These are phyloP conservation scores for Netelia melanura DNA, from an alignment of 2,888 invertebrate species.

Conservation along the genomic window DNA sequence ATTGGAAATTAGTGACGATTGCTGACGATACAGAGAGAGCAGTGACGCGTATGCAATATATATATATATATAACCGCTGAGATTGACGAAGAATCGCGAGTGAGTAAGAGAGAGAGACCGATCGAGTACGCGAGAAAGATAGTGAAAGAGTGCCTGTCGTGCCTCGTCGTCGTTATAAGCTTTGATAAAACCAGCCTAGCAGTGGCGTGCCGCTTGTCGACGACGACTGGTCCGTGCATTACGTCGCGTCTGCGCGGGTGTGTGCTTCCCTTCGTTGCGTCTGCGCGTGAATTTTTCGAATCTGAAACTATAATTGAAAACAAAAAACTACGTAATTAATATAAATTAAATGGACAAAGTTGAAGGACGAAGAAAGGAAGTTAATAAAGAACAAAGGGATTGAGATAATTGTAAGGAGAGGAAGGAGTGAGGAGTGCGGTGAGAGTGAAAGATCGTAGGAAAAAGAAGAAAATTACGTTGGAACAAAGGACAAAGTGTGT, in stretches of 20 bases:
- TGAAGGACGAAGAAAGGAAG: slow-evolving; percentile 8
- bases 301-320: not conserved
- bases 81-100: slow-evolving; percentile 40
- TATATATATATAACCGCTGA: not conserved
- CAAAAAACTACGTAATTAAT: not conserved
- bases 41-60: not conserved
- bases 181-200: slow-evolving; percentile 51
- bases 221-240: slow-evolving; percentile 45
- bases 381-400: too few species aligned
- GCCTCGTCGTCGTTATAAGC: slow-evolving; percentile 26
- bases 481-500: not conserved
- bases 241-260: slow-evolving; percentile 59
- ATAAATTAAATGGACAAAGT: slow-evolving; percentile 3
- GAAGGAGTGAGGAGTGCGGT: not conserved
- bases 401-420: not conserved
- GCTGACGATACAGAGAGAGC: not conserved
- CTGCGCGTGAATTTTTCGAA: slow-evolving; percentile 25
- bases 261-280: slow-evolving; percentile 49
- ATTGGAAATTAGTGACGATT: not conserved
- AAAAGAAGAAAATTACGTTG: not conserved
- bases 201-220: slow-evolving; percentile 61
- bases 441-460: not conserved
- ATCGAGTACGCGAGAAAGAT: slow-evolving; percentile 52
- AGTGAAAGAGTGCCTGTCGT: slow-evolving; percentile 45
- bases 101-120: slow-evolving; percentile 48